Percentiles rank a stretch among this genome's conserved stretches.
Evolutionary conservation across 2,888 invertebrate species (phyloP).

Genomic region (Sesamia inferens): DNA sequence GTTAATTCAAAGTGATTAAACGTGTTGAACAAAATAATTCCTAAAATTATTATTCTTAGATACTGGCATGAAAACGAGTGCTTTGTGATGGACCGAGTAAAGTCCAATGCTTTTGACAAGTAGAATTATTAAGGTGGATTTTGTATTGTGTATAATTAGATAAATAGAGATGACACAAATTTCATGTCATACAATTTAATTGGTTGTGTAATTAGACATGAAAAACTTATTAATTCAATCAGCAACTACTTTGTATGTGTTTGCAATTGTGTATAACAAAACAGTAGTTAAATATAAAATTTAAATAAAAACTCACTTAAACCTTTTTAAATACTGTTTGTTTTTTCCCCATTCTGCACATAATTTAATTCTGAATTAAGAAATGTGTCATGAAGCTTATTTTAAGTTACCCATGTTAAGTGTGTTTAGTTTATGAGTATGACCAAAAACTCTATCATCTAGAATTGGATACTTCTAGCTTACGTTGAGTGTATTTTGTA

Average conservation of each 20-base stretch:
- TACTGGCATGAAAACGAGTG: slow-evolving; percentile 9
- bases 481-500: not conserved
- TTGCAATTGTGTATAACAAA: not conserved
- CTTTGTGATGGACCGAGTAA: slow-evolving; percentile 1
- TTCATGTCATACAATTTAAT: not conserved
- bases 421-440: not conserved
- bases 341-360: not conserved
- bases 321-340: not conserved
- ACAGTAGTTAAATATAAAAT: not conserved
- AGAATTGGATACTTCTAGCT: not conserved
- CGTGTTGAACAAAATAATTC: slow-evolving; percentile 14
- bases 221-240: not conserved
- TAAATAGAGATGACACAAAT: slow-evolving; percentile 20
- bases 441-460: not conserved
- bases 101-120: slow-evolving; percentile 20
- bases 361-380: not conserved
- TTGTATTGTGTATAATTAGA: not conserved
- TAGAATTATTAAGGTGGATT: not conserved
- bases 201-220: slow-evolving; percentile 13
- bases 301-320: not conserved
- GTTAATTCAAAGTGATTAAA: slow-evolving; percentile 25
- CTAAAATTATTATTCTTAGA: slow-evolving; percentile 18
- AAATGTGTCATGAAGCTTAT: too few species aligned
- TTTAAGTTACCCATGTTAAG: not conserved
- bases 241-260: not conserved